These are phyloP conservation scores for Hecatera dysodea DNA, from an alignment of 2,888 invertebrate species.

Conservation along the genomic window DNA sequence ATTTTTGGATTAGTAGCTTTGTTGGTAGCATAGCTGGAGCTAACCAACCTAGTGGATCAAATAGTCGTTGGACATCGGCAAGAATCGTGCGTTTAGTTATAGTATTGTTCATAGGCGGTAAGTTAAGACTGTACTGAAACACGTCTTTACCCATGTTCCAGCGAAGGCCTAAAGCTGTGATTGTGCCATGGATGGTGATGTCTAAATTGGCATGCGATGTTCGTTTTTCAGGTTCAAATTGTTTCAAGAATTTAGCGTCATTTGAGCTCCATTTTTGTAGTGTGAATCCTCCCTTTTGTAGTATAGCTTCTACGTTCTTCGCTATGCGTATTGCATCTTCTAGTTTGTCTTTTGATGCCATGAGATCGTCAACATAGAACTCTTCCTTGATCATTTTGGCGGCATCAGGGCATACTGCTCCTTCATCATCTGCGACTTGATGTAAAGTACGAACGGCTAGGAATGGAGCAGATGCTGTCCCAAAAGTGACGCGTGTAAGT, in stretches of 20 bases:
- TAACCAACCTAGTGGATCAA: slow-evolving; percentile 26
- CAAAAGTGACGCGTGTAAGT: slow-evolving; percentile 21
- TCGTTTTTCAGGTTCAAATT: slow-evolving; percentile 17
- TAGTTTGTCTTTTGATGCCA: slow-evolving; percentile 7
- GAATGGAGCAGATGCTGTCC: slow-evolving; percentile 19
- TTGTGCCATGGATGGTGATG: slow-evolving; percentile 20
- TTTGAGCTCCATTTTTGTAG: slow-evolving; percentile 33
- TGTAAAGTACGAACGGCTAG: background rate
- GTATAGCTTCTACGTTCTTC: slow-evolving; percentile 9
- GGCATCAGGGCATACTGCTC: slow-evolving; percentile 5
- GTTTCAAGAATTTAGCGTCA: slow-evolving; percentile 9
- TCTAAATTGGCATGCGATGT: slow-evolving; percentile 20
- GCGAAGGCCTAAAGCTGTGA: slow-evolving; percentile 18
- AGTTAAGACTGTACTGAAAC: slow-evolving; percentile 12
- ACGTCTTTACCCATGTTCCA: too few relatives aligned
- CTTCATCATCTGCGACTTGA: slow-evolving; percentile 6
- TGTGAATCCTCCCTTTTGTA: slow-evolving; percentile 18
- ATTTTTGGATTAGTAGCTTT: too few relatives aligned
- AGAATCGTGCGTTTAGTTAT: slow-evolving; percentile 30
- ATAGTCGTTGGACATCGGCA: slow-evolving; percentile 26
- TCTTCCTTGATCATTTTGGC: background rate
- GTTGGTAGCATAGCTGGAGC: slow-evolving; percentile 29
- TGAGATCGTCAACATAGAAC: too few relatives aligned
- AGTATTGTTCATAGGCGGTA: slow-evolving; percentile 1
- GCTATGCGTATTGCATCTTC: slow-evolving; percentile 17